Base-by-base conservation (phyloP, 2,888 invertebrate genomes). In the Campopleginae sp. region DNA sequence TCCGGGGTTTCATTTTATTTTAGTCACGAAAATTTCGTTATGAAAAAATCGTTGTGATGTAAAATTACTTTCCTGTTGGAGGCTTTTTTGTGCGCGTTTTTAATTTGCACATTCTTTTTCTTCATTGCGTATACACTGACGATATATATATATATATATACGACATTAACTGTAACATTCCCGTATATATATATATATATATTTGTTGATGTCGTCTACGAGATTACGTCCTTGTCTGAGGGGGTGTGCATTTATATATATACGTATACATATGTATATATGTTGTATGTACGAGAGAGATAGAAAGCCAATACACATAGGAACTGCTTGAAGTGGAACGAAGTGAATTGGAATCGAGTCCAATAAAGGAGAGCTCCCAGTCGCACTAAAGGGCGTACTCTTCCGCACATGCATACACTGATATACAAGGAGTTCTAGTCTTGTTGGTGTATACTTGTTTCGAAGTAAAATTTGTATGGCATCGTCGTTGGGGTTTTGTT, bases 321-420 rank as follows among this genome's bases (percentile, higher is more conserved):
- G 74, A 75, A 74, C 70, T 76, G 76, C 68, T 77, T 71, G 42
- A 76, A 71, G 75, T 84, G 80, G 81, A 75, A 86, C 81, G 83
- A 74, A 86, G 80, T 81, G 84, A 81, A 86, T 84, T 86, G 76
- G 74, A 80, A 81, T 80, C 71, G 86, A 78, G 80, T 82, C 75
- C 77, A 80, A 86, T 84, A 84, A 86, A 81, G 81, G 78, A 48
- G 71, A 79, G 71, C 66, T 66, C 54, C 46, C 65, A 76, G 75
- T 68, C 70, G 63, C 76, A 70, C 75, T 71, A 61, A 78, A 63
- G 44, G 48, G 66, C n/a, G n/a, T 54, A 82, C 58, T 58, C 12
- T 58, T 10, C 10, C 4, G 38, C 66, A 51, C 33, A n/a, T n/a
- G 14, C 33, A n/a, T 76, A 65, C 33, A 23, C n/a, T n/a, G 14